A percentile compares a stretch with the other conserved stretches of the same genome.
These are phyloP conservation scores for Istiophorus platypterus DNA, from an alignment of 2,113 vertebrate species.

Conservation along the genomic window DNA sequence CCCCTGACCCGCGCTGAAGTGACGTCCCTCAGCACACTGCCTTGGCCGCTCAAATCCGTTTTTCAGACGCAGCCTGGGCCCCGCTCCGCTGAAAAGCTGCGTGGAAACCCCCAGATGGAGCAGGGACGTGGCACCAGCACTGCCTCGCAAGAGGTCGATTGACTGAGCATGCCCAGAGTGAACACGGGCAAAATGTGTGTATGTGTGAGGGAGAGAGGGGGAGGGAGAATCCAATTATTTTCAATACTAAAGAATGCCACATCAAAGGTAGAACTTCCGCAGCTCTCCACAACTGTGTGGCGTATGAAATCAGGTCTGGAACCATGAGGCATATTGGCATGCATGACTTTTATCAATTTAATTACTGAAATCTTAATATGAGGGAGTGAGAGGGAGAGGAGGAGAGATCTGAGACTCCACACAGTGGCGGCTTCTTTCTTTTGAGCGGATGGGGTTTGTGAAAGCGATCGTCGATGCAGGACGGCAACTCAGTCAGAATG, in stretches of 20 bases:
- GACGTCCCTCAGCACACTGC: conserved; percentile 32
- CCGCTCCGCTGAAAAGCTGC: conserved; percentile 39
- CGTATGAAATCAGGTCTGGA: conserved; percentile 81
- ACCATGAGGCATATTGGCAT: conserved; percentile 80
- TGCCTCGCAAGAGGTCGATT: conserved; percentile 65
- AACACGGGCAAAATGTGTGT: conserved; percentile 55
- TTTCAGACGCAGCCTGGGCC: conserved; percentile 40
- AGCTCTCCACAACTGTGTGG: conserved; percentile 76
- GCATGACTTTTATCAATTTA: conserved; percentile 87
- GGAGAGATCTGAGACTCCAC: conserved; percentile 55
- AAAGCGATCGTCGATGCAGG: conserved; percentile 70
- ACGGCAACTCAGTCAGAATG: conserved; percentile 58
- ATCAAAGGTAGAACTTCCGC: conserved; percentile 85
- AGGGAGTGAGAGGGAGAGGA: conserved; percentile 56
- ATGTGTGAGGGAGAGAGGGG: conserved; percentile 18
- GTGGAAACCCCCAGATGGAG: conserved; percentile 49
- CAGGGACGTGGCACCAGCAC: conserved; percentile 29
- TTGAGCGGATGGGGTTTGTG: conserved; percentile 57
- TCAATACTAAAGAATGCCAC: conserved; percentile 84
- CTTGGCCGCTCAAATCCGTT: conserved; percentile 40
- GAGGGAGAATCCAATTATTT: conserved; percentile 84
- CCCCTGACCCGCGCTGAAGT: conserved; percentile 59
- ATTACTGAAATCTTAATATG: conserved; percentile 86
- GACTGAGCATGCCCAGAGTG: conserved; percentile 77
- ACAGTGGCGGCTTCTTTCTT: conserved; percentile 52